Base-by-base conservation (phyloP, 2,888 invertebrate species). In the Anticlea derivata region DNA sequence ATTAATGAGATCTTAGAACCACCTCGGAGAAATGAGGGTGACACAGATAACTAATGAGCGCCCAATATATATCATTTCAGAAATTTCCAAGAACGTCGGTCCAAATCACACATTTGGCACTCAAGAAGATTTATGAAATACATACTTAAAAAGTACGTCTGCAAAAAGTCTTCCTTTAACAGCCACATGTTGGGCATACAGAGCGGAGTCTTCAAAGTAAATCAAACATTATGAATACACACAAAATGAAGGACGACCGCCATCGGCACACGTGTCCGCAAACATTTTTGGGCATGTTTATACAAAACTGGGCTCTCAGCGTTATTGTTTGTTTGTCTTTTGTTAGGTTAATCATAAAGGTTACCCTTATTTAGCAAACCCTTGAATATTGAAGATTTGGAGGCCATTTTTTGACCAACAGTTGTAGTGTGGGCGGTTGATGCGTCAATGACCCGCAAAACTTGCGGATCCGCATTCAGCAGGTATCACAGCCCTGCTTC, bases 381-480 rank as follows among this genome's bases (percentile, higher is more conserved):
- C 50, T 59, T 29, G 41, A 35, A 39, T 45, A 43, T 60, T 35
- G 39, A 24, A 47, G 35, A 24, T 59, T 55, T 8, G 41, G 59
- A 55, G 56, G 56, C 40, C 43, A 38, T 70, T 77, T 46, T 86
- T 83, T 78, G 75, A 79, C 70, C 78, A 77, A 71, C 70, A 74
- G 74, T 69, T 61, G 77, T 68, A 70, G 78, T 76, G 88, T 89
- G 79, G 88, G 88, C 83, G 88, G 80, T 73, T 69, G 80, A 79
- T 85, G 80, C 86, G 89, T 89, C 89, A 89, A 89, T 85, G 89
- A 90, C 89, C 89, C 80, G 87, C 80, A 70, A 86, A 88, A 87
- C 81, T 83, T 78, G 89, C 75, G 82, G 82, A 86, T 86, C 88
- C 88, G 80, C 89, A 88, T 88, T 88, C 85, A 85, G 76, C 80